Evolutionary conservation across 2,113 vertebrate species (phyloP), one percentile per base, ranked within the genome.

Genomic region (Cinclus mexicanus): DNA sequence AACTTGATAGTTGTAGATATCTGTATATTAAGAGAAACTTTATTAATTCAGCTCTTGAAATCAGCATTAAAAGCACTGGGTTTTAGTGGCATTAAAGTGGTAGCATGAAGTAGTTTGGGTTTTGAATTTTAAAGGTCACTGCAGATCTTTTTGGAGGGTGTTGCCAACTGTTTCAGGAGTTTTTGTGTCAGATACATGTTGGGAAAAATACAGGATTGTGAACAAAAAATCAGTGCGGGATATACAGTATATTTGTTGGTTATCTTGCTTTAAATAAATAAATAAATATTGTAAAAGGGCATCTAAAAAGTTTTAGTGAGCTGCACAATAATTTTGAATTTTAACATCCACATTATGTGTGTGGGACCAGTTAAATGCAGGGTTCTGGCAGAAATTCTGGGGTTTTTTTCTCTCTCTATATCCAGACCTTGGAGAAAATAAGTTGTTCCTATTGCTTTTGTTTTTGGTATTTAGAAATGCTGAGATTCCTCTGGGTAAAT

Each of bases 401-500:
- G 5, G 46, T 77, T 56, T 41, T 56, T 21, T 21, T 29, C 8
- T 29, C 12, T 46, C 19, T 42, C 14, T 55, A 3, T 29, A 14
- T 65, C 37, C 33, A 71, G 76, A 20, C 42, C 12, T 55, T 83
- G 67, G 11, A 22, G 6, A 42, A 4, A 60, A 1, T 64, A 8
- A 60, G 0, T 83, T 23, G 7, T 15, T 83, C 4, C 35, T 69
- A 7, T 13, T 96, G 29, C 37, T 96, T 85, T 29, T 87, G 20
- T 53, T 94, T 87, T 74, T 55, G 71, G 18, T 81, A 6, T 95
- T 86, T 94, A 98, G 98, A 88, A 98, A 77, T 26, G 68, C 47
- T 74, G 97, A 95, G n/a, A 74, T 89, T 46, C 95, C 97, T 53
- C 87, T 98, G 64, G 92, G 96, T n/a, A 98, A 92, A 87, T 85